Base-by-base conservation (phyloP, 30 jellyfish, hydroid and myxozoan species). In the Hydractinia echinata region DNA sequence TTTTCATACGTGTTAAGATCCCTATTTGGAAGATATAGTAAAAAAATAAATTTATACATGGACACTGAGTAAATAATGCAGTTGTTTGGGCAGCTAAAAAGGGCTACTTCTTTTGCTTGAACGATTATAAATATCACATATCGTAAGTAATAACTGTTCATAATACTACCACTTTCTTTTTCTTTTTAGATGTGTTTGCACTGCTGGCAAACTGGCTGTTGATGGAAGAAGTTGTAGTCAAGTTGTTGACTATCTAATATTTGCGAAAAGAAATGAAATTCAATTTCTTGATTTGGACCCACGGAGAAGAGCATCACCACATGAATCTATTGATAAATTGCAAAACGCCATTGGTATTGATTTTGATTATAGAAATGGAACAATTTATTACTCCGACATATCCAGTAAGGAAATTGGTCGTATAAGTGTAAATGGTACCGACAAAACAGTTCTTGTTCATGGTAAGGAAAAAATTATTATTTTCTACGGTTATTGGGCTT, bases 331-430 rank as follows among this genome's bases (percentile, higher is more conserved):
- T 21, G 77, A 77, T 51, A 73, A 87, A 39, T 85, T 93, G 54
- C 82, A 89, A 53, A 88, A 87, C 77, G 99, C 93, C 10, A 93
- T 93, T 84, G 99, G 96, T 4, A 89, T 93, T 19, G 99, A 93
- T 71, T 93, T 83, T 69, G 92, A 93, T 64, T 93, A 50, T 53
- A 73, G 70, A 6, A 83, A 88, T 8, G 15, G 66, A 54, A 68
- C 89, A 80, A 84, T 93, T 15, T 93, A 81, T 67, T 93, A 87
- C 58, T 93, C 99, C 50, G 99, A 93, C 71, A 87, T 93, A 6
- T 87, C 73, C 87, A 87, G 93, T 44, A 93, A 93, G 55, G 84
- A 76, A 60, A 83, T 93, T 44, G 99, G 99, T 8, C 81, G 94
- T 83, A 81, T 93, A 6, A 51, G 56, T 53, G 15, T 87, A 61